These are phyloP conservation scores for Sus cebifrons DNA, from an alignment of 2,797 vertebrate species.

Conservation along the genomic window DNA sequence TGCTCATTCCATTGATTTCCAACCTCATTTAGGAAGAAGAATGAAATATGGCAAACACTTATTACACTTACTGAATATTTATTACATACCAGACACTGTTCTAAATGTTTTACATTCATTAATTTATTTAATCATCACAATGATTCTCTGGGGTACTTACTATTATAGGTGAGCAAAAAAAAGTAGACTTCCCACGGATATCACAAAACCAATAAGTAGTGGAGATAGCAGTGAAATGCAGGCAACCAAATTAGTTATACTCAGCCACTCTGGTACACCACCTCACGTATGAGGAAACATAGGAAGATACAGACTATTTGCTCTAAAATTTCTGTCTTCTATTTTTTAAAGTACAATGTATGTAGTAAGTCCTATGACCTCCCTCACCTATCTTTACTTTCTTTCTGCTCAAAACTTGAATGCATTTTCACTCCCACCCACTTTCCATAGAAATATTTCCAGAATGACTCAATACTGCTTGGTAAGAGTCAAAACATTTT, in stretches of 20 bases:
- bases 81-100: background rate
- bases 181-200: background rate
- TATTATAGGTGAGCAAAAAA: background rate
- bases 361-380: background rate
- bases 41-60: background rate
- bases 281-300: background rate
- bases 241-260: background rate
- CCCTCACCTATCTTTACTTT: background rate
- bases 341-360: conserved; percentile 13
- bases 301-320: conserved; percentile 2
- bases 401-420: background rate
- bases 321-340: background rate
- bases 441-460: background rate
- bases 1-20: background rate
- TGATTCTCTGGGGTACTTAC: background rate
- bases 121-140: conserved; percentile 45
- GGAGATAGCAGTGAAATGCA: background rate
- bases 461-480: background rate
- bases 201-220: background rate
- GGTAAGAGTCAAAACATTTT: background rate
- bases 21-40: conserved; percentile 34
- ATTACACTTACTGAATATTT: background rate
- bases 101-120: conserved; percentile 30
- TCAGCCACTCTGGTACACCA: background rate
- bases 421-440: background rate